A percentile compares a stretch with the other conserved stretches of the same genome.
phyloP scores from a whole-genome alignment of 2,113 vertebrate species.

The Suricata suricatta region DNA sequence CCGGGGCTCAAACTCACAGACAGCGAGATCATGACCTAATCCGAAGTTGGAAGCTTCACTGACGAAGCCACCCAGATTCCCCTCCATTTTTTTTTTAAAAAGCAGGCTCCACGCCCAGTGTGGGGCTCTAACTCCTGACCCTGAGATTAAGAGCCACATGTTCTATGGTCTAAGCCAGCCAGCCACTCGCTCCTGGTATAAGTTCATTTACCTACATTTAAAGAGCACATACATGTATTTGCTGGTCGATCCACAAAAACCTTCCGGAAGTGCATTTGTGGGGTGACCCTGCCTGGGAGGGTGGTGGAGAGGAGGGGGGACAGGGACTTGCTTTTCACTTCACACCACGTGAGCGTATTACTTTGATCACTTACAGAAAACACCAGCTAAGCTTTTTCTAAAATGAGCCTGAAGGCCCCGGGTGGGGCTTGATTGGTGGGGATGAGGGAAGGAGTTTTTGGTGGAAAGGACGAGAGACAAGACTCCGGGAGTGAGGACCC shows the following conservation, averaged over 20 bases:
- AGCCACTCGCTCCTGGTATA: too few species aligned
- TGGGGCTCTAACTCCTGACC: too few species aligned
- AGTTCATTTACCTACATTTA: not conserved
- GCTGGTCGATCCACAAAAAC: not conserved
- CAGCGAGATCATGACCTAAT: too few species aligned
- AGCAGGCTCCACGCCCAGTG: too few species aligned
- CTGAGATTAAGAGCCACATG: too few species aligned
- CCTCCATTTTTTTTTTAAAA: too few species aligned
- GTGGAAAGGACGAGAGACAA: not conserved
- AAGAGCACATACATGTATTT: rapidly evolving
- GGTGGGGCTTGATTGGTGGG: not conserved
- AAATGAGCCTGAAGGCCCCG: not conserved
- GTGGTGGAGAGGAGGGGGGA: not conserved
- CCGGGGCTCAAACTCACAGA: too few species aligned
- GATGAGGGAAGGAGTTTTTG: not conserved
- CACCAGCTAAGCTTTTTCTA: not conserved
- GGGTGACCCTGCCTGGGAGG: too few species aligned
- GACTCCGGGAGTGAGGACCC: not conserved
- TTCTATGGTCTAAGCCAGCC: too few species aligned
- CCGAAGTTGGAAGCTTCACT: too few species aligned
- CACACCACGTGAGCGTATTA: not conserved
- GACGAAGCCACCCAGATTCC: too few species aligned
- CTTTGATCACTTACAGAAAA: not conserved
- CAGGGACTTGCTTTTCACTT: not conserved
- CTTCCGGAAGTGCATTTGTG: not conserved